Evolutionary conservation across 2,797 vertebrate species (phyloP).

Genomic region (Acanthopagrus latus): DNA sequence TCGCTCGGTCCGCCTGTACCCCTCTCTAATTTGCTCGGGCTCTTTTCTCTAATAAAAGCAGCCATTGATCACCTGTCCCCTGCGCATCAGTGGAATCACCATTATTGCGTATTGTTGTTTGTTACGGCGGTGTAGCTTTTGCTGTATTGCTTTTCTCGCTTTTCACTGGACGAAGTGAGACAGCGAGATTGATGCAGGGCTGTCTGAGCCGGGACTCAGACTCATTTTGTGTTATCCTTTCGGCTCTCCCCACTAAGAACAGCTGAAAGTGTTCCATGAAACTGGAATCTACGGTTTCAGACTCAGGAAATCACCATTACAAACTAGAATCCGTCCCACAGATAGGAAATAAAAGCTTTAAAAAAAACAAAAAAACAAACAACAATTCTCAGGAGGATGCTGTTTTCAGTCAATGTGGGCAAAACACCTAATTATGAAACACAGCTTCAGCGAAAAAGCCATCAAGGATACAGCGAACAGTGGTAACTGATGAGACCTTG

Average conservation of each 20-base stretch:
- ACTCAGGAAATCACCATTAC: constrained; percentile 32
- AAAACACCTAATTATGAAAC: constrained; percentile 29
- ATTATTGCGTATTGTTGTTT: constrained; percentile 57
- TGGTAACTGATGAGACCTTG: constrained; percentile 51
- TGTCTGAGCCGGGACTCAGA: constrained; percentile 37
- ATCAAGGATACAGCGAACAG: constrained; percentile 16
- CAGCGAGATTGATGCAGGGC: constrained; percentile 47
- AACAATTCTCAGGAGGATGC: not conserved
- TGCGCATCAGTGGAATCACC: constrained; percentile 59
- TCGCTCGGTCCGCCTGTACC: constrained; percentile 23
- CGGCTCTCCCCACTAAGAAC: constrained; percentile 23
- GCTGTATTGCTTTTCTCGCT: constrained; percentile 15
- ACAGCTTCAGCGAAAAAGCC: constrained; percentile 20
- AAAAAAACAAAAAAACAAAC: constrained; percentile 15
- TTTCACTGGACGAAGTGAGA: constrained; percentile 44
- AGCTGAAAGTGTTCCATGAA: constrained; percentile 26
- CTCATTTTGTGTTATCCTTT: constrained; percentile 52
- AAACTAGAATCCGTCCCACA: not conserved
- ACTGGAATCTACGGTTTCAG: constrained; percentile 23
- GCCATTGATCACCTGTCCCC: constrained; percentile 75
- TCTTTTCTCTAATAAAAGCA: constrained; percentile 68
- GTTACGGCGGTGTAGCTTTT: constrained; percentile 33
- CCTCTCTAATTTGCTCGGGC: constrained; percentile 52
- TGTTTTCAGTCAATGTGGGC: not conserved
- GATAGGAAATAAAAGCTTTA: constrained; percentile 26